phyloP scores from a whole-genome alignment of 1,140 invertebrate species.

The Anoplolepis gracilipes region DNA sequence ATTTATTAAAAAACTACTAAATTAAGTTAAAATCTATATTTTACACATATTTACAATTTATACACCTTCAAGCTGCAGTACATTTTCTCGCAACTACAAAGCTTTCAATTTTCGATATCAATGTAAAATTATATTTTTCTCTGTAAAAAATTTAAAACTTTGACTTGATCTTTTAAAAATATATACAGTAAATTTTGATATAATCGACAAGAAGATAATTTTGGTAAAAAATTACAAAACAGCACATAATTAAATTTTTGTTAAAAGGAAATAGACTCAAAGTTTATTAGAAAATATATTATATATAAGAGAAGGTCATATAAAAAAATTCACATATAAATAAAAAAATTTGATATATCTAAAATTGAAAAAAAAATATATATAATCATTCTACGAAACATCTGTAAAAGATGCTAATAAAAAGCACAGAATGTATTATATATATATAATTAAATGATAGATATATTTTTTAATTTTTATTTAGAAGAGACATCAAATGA shows the following conservation, averaged over 20 bases:
- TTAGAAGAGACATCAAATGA: neutral
- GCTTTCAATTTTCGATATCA: no score
- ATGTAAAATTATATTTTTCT: neutral
- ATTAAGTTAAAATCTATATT: no score
- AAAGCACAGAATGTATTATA: neutral
- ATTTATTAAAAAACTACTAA: no score
- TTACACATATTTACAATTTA: no score
- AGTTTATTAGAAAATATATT: neutral
- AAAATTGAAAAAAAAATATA: neutral
- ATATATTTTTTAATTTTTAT: constrained; percentile 14
- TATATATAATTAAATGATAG: no score
- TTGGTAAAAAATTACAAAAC: neutral
- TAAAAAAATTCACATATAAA: no score
- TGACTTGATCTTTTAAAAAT: neutral
- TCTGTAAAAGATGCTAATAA: neutral
- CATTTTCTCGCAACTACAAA: neutral
- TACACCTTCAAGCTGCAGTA: neutral
- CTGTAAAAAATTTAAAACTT: neutral
- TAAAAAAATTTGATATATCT: neutral
- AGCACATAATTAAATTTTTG: neutral
- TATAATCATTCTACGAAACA: neutral
- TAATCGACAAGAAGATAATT: neutral
- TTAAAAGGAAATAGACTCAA: neutral
- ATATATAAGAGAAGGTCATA: neutral
- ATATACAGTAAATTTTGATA: neutral